Conservation (phyloP, 2,888 invertebrate species). For the Mongoloraphidia duomilia region DNA sequence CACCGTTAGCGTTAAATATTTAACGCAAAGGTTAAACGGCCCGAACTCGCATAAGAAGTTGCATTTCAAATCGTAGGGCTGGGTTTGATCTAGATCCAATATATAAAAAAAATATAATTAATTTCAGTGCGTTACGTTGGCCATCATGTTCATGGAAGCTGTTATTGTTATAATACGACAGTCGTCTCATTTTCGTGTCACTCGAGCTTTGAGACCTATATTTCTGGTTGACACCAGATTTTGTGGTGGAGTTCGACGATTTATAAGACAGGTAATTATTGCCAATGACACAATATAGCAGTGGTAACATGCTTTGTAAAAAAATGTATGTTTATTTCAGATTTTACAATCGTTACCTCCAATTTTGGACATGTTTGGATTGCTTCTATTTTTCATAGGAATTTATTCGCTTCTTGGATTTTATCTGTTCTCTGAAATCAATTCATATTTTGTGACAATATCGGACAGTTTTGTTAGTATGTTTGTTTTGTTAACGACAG, state of each 20-base stretch:
- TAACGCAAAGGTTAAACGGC: too few species aligned
- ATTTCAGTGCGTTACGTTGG: conserved; percentile 53
- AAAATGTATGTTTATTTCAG: conserved; percentile 1
- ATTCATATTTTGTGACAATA: conserved; percentile 64
- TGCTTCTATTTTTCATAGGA: conserved; percentile 71
- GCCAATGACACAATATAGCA: background rate
- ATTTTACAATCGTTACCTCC: conserved; percentile 76
- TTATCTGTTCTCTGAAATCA: conserved; percentile 61
- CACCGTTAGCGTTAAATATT: too few species aligned
- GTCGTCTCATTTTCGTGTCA: conserved; percentile 73
- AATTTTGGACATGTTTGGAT: conserved; percentile 73
- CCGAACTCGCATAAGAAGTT: too few species aligned
- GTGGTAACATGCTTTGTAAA: background rate
- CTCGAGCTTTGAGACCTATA: conserved; percentile 75
- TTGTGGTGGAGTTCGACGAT: conserved; percentile 62
- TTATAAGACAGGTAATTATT: conserved; percentile 43
- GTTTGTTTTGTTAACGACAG: conserved; percentile 80
- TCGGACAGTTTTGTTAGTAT: conserved; percentile 76
- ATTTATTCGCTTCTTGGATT: conserved; percentile 72
- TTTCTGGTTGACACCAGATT: conserved; percentile 77
- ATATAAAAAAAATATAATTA: conserved; percentile 2
- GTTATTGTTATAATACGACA: conserved; percentile 65
- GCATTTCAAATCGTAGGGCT: too few species aligned
- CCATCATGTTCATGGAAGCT: conserved; percentile 73
- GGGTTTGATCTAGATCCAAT: too few species aligned